phyloP scores from a whole-genome alignment of 2,888 invertebrate species.

The Harmothoe impar region DNA sequence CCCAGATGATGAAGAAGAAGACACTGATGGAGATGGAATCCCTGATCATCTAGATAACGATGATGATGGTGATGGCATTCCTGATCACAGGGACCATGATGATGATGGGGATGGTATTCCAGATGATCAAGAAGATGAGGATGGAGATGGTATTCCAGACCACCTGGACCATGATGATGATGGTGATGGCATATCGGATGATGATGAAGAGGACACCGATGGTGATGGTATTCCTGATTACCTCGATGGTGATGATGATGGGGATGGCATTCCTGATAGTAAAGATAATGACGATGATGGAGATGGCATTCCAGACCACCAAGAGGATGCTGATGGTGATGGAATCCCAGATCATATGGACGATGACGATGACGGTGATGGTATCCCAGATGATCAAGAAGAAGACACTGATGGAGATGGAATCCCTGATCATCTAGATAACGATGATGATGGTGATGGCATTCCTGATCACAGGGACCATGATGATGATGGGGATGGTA shows the following conservation, averaged over 20 bases:
- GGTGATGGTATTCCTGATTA: conserved; percentile 79
- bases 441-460: conserved; percentile 80
- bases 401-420: conserved; percentile 79
- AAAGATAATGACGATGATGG: conserved; percentile 70
- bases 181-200: conserved; percentile 74
- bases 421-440: conserved; percentile 77
- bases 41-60: conserved; percentile 71
- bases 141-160: conserved; percentile 72
- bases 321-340: conserved; percentile 78
- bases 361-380: conserved; percentile 75
- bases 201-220: conserved; percentile 74
- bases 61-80: conserved; percentile 73
- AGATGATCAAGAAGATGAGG: conserved; percentile 70
- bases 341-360: conserved; percentile 74
- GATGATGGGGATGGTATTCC: conserved; percentile 80
- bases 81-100: conserved; percentile 72
- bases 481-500: conserved; percentile 73
- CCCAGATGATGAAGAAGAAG: conserved; percentile 73
- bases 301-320: conserved; percentile 76
- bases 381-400: conserved; percentile 74
- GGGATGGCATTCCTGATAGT: conserved; percentile 73
- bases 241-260: conserved; percentile 67
- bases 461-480: conserved; percentile 74
- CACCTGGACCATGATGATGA: conserved; percentile 65
- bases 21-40: conserved; percentile 78